These are phyloP conservation scores for Leucoma salicis DNA, from an alignment of 2,888 invertebrate genomes.

Conservation along the genomic window DNA sequence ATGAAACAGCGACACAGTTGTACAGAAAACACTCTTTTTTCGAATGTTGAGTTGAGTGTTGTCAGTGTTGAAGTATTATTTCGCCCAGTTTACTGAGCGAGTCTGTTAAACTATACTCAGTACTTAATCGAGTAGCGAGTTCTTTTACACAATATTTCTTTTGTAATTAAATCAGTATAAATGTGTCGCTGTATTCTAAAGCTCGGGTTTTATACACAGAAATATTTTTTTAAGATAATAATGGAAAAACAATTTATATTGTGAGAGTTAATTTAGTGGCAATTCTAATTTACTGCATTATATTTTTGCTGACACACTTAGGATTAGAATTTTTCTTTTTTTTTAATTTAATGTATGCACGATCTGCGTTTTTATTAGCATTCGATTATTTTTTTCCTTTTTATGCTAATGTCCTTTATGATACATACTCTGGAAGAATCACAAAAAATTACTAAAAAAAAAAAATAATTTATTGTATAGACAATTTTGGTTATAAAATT, in stretches of 20 bases:
- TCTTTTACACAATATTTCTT: constrained; percentile 19
- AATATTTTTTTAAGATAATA: constrained; percentile 76
- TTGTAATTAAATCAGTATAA: constrained; percentile 46
- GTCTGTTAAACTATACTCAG: constrained; percentile 24
- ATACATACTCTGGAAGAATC: constrained; percentile 45
- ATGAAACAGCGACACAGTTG: constrained; percentile 52
- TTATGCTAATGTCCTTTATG: constrained; percentile 53
- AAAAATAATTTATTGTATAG: constrained; percentile 52
- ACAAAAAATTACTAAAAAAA: constrained; percentile 44
- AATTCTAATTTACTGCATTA: constrained; percentile 79
- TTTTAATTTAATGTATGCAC: constrained; percentile 78
- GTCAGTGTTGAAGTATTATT: constrained; percentile 16
- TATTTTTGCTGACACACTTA: constrained; percentile 81
- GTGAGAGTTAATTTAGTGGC: constrained; percentile 78
- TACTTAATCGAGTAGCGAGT: constrained; percentile 25
- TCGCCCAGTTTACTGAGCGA: constrained; percentile 9
- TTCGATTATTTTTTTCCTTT: constrained; percentile 55
- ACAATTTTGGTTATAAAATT: constrained; percentile 35
- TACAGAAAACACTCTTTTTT: constrained; percentile 38
- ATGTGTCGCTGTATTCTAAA: constrained; percentile 62
- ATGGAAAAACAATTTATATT: constrained; percentile 61
- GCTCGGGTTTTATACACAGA: constrained; percentile 78
- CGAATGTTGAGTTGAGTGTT: constrained; percentile 24
- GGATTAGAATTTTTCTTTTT: constrained; percentile 56
- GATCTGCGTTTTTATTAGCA: constrained; percentile 79